A percentile compares a stretch with the other conserved stretches of the same genome.
Conservation (phyloP, 1,140 invertebrate genomes). For the Geopemphigus sp. region DNA sequence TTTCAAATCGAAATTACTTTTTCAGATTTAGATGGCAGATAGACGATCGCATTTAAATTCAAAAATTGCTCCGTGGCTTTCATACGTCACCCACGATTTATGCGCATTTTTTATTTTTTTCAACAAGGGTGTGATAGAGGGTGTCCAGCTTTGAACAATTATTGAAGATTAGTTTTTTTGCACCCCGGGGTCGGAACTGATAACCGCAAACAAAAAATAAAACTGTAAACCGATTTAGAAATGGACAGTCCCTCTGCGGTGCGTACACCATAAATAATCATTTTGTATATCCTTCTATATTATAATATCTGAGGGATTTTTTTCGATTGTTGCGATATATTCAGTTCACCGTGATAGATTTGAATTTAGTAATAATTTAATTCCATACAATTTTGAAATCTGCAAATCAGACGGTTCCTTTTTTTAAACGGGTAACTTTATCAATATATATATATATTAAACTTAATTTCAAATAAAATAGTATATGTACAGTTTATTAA, state of each 20-base stretch:
- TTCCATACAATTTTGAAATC: constrained; percentile 2
- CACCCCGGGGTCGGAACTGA: constrained; percentile 34
- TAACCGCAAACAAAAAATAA: constrained; percentile 48
- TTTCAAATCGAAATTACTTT: constrained; percentile 48
- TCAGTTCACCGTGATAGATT: not conserved
- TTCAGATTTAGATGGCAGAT: constrained; percentile 42
- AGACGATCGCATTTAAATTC: constrained; percentile 47
- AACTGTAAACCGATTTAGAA: constrained; percentile 49
- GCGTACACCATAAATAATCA: constrained; percentile 37
- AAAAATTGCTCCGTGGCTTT: constrained; percentile 40
- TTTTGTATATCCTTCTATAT: constrained; percentile 37
- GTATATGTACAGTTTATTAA: not conserved
- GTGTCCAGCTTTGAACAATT: constrained; percentile 49
- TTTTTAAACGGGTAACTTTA: not conserved
- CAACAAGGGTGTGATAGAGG: constrained; percentile 49
- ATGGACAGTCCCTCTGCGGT: constrained; percentile 38
- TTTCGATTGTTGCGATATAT: not conserved
- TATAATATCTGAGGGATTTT: constrained; percentile 29
- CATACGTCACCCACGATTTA: constrained; percentile 48
- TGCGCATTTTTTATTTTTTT: constrained; percentile 48
- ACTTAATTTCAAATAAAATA: not conserved
- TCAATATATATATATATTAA: not conserved
- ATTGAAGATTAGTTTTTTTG: constrained; percentile 50
- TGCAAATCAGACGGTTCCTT: not conserved
- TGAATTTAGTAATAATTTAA: constrained; percentile 21